phyloP scores from a whole-genome alignment of 2,113 vertebrate genomes.

The Carassius gibelio region DNA sequence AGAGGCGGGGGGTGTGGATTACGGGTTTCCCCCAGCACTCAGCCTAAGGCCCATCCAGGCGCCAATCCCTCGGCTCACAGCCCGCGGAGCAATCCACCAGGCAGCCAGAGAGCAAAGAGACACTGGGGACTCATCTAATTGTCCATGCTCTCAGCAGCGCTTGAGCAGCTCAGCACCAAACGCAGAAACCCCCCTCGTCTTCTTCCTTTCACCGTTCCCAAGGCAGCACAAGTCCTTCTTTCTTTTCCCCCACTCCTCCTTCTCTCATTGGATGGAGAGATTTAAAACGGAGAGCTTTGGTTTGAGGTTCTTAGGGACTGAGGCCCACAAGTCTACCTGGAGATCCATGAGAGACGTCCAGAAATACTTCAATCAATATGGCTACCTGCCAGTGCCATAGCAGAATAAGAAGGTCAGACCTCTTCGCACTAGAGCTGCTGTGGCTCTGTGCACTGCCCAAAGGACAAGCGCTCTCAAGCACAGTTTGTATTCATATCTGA shows the following conservation, averaged over 20 bases:
- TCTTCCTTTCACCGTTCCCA: constrained; percentile 31
- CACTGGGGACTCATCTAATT: constrained; percentile 81
- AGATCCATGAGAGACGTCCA: constrained; percentile 64
- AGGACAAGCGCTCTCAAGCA: constrained; percentile 39
- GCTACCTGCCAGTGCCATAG: constrained; percentile 48
- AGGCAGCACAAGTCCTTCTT: constrained; percentile 28
- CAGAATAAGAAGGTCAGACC: constrained; percentile 59
- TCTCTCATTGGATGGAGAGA: constrained; percentile 11
- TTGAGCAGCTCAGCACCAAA: constrained; percentile 76
- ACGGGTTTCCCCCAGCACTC: constrained; percentile 74
- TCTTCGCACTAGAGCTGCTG: constrained; percentile 40
- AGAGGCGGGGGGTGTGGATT: constrained; percentile 70
- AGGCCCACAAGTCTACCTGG: constrained; percentile 58
- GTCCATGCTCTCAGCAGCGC: constrained; percentile 78
- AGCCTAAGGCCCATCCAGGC: constrained; percentile 76
- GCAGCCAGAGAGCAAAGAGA: constrained; percentile 80
- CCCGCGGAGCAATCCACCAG: constrained; percentile 73
- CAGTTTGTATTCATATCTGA: constrained; percentile 37
- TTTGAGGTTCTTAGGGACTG: constrained; percentile 69
- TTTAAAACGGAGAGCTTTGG: constrained; percentile 66
- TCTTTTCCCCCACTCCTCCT: neutral
- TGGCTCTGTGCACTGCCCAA: constrained; percentile 41
- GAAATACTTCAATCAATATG: constrained; percentile 63
- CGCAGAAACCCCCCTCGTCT: constrained; percentile 68
- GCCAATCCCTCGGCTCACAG: constrained; percentile 67